These are phyloP conservation scores for Drosophila kanapiae DNA, from an alignment of 1,140 invertebrate species.

Conservation along the genomic window DNA sequence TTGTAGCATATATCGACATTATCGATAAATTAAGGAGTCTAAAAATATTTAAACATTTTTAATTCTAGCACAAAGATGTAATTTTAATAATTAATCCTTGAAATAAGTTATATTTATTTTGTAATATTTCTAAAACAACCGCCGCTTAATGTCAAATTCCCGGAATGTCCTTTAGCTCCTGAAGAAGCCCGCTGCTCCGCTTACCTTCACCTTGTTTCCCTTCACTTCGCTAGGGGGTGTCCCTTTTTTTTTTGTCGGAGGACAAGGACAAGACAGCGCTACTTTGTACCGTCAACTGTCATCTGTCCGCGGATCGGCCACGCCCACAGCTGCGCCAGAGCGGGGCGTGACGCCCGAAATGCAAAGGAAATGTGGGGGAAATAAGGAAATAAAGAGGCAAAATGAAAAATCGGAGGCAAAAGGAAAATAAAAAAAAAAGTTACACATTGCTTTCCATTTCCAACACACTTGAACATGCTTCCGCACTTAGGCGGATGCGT, in stretches of 20 bases:
- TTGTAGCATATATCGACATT: too few species aligned
- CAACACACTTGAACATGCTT: conserved; percentile 81
- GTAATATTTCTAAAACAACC: background rate
- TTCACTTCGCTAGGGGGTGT: background rate
- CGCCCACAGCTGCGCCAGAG: conserved; percentile 22
- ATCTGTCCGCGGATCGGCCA: conserved; percentile 47
- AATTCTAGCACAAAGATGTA: too few species aligned
- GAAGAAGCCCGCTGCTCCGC: background rate
- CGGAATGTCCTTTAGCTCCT: conserved; percentile 35
- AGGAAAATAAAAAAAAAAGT: conserved; percentile 31
- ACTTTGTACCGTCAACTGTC: conserved; percentile 69
- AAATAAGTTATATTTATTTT: too few species aligned
- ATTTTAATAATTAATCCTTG: too few species aligned
- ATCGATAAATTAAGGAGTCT: too few species aligned
- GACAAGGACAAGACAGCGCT: conserved; percentile 29
- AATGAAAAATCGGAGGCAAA: conserved; percentile 37
- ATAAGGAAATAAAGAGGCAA: conserved; percentile 7
- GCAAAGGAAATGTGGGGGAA: conserved; percentile 14
- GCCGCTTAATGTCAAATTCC: conserved; percentile 40
- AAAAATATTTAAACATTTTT: too few species aligned
- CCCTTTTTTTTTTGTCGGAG: conserved; percentile 10
- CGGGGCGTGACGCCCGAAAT: conserved; percentile 55
- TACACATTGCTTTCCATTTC: conserved; percentile 82
- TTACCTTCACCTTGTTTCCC: conserved; percentile 26
- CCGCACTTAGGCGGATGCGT: conserved; percentile 78